These are phyloP conservation scores for Pseudorasbora parva DNA, from an alignment of 2,113 vertebrate species.

Conservation along the genomic window DNA sequence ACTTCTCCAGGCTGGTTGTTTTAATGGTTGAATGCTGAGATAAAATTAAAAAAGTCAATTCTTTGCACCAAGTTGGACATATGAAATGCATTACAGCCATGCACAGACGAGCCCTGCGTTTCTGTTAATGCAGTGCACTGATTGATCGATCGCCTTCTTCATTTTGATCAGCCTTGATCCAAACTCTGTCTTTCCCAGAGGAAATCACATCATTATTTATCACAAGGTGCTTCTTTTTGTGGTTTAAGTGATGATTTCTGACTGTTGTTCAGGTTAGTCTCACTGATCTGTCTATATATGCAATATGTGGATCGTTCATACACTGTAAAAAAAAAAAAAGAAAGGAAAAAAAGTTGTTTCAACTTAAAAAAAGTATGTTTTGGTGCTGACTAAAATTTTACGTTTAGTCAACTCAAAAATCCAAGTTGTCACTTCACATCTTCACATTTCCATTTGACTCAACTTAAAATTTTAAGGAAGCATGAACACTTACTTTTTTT, in stretches of 20 bases:
- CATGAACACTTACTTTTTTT: too few species aligned
- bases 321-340: too few species aligned
- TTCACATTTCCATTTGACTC: too few species aligned
- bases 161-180: neutral
- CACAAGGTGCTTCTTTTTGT: neutral
- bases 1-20: conserved; percentile 1
- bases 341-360: too few species aligned
- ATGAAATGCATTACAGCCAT: conserved; percentile 38
- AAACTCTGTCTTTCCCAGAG: neutral
- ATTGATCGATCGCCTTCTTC: neutral
- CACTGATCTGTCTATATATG: neutral
- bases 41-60: neutral
- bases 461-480: too few species aligned
- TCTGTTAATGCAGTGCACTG: conserved; percentile 19
- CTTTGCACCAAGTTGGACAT: conserved; percentile 16
- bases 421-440: too few species aligned
- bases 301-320: conserved; percentile 1
- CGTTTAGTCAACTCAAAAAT: too few species aligned
- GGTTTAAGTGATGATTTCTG: neutral
- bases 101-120: conserved; percentile 53
- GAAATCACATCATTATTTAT: neutral
- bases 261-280: neutral
- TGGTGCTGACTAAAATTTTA: too few species aligned
- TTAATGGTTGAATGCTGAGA: neutral
- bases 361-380: too few species aligned